Evolutionary conservation across 2,113 vertebrate species (phyloP).

Genomic region (Cettia cetti): DNA sequence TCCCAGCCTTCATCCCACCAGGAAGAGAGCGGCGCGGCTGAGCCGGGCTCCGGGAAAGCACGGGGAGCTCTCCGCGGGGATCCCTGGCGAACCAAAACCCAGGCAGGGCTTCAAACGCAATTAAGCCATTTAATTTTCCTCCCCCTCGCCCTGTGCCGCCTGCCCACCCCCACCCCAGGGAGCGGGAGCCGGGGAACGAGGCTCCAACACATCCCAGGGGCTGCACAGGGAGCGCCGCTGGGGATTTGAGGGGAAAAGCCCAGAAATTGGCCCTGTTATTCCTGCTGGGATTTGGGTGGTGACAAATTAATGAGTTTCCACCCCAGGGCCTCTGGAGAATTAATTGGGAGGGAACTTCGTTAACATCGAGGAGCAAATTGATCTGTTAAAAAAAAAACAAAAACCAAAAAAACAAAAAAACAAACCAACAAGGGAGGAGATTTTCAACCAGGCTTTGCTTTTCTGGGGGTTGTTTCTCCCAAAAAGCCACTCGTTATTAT

Average conservation of each 20-base stretch:
- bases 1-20: background rate
- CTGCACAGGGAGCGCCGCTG: rapidly evolving
- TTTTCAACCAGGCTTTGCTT: background rate
- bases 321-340: background rate
- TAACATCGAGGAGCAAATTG: background rate
- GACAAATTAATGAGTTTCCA: constrained; percentile 8
- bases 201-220: background rate
- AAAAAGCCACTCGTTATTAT: rapidly evolving
- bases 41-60: background rate
- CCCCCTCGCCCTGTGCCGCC: rapidly evolving
- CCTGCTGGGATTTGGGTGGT: background rate
- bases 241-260: background rate
- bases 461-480: background rate
- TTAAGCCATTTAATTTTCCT: background rate
- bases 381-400: background rate
- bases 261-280: background rate
- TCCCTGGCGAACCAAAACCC: background rate
- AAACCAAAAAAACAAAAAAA: background rate
- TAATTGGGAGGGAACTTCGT: background rate
- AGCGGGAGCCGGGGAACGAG: background rate
- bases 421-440: background rate
- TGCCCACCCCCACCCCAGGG: background rate
- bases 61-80: rapidly evolving
- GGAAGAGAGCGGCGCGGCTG: rapidly evolving
- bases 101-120: background rate